Evolutionary conservation across 2,113 vertebrate genomes (phyloP).

Genomic region (Anguilla rostrata): DNA sequence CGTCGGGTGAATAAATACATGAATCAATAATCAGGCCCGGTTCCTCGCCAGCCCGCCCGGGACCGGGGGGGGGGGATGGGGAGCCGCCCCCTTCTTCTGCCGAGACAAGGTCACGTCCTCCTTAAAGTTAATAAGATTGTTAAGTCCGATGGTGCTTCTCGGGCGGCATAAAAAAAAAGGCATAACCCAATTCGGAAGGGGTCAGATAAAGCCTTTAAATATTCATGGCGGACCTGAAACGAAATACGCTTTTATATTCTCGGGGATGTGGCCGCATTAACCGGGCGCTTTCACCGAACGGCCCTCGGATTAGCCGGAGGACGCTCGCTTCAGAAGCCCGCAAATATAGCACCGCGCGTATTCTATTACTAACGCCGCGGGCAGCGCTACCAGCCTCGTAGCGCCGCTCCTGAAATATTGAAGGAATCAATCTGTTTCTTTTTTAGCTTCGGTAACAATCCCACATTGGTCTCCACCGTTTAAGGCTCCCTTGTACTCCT

Average conservation of each 20-base stretch:
- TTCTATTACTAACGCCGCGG: not conserved
- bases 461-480: not conserved
- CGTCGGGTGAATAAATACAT: not conserved
- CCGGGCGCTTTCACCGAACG: not conserved
- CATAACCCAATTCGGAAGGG: not conserved
- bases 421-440: not conserved
- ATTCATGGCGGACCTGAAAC: constrained; percentile 17
- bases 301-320: not conserved
- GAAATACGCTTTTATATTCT: not conserved
- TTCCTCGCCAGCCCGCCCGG: not conserved
- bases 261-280: not conserved
- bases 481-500: not conserved
- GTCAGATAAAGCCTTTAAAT: constrained; percentile 6
- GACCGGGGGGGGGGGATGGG: not conserved
- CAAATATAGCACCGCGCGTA: not conserved
- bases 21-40: not conserved
- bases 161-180: not conserved
- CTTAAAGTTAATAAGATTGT: not conserved
- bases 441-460: not conserved
- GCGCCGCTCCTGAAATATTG: not conserved
- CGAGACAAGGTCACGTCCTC: not conserved
- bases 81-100: not conserved
- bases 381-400: not conserved
- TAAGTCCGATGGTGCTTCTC: not conserved
- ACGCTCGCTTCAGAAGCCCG: not conserved